Evolutionary conservation across 2,797 vertebrate genomes (phyloP).

Genomic region (Sciurus vulgaris): DNA sequence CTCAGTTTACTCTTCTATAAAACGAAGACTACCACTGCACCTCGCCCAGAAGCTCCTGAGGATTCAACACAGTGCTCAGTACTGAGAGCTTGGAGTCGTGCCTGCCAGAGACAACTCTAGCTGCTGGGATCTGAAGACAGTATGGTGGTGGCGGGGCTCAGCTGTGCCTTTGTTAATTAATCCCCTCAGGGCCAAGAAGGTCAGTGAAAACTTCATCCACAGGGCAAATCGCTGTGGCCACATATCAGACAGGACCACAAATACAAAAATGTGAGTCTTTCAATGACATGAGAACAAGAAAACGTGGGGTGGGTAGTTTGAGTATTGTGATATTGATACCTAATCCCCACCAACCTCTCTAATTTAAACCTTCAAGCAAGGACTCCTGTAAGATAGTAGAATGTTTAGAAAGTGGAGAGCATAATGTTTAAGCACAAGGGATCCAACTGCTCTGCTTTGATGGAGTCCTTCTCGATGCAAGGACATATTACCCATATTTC

Average conservation of each 20-base stretch:
- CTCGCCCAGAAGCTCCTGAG: background rate
- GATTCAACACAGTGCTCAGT: background rate
- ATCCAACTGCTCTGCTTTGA: slow-evolving; percentile 66
- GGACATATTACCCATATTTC: slow-evolving; percentile 58
- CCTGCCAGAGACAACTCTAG: background rate
- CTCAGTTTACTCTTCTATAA: background rate
- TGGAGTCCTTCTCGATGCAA: slow-evolving; percentile 73
- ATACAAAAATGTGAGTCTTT: background rate
- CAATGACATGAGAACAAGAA: background rate
- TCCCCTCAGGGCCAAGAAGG: background rate
- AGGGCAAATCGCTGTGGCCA: background rate
- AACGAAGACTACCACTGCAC: rapidly evolving
- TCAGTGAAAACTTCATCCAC: background rate
- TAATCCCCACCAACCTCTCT: background rate
- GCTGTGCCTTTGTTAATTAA: background rate
- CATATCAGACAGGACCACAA: background rate
- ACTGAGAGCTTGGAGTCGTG: background rate
- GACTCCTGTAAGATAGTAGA: slow-evolving; percentile 20
- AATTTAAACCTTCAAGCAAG: slow-evolving; percentile 66
- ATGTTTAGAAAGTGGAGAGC: slow-evolving; percentile 21
- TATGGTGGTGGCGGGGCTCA: too few relatives aligned
- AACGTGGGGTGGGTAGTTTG: rapidly evolving
- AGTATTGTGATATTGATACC: background rate
- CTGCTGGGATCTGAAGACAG: background rate
- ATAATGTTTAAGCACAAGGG: slow-evolving; percentile 56